phyloP scores from a whole-genome alignment of 2,797 vertebrate species.

The Lophotriccus pileatus region DNA sequence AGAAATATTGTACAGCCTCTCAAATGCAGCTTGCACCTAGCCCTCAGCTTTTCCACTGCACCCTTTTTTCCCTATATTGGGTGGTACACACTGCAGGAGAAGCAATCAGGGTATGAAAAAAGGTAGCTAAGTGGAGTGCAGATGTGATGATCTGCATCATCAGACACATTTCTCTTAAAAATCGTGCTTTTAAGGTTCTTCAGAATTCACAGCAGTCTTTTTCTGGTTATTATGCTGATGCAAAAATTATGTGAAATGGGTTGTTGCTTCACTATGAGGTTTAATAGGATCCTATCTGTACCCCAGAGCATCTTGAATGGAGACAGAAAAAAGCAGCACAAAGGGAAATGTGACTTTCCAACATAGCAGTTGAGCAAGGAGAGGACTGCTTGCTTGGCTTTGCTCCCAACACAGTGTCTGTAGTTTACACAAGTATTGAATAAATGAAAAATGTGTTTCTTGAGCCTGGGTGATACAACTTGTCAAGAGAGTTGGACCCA shows the following conservation, averaged over 20 bases:
- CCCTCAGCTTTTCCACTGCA: background rate
- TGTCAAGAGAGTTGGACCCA: background rate
- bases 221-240: background rate
- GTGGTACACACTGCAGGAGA: background rate
- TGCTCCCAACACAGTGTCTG: background rate
- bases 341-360: background rate
- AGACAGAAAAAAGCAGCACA: background rate
- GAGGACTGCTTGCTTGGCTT: background rate
- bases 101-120: background rate
- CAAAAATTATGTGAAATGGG: background rate
- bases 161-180: background rate
- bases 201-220: background rate
- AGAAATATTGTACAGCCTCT: background rate
- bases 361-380: background rate
- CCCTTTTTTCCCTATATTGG: background rate
- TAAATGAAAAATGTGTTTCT: background rate
- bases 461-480: background rate
- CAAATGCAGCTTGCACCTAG: background rate
- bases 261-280: background rate
- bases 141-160: background rate
- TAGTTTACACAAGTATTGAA: background rate
- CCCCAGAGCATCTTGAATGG: background rate
- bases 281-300: background rate
- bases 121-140: background rate
- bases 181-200: slow-evolving; percentile 1